phyloP scores from a whole-genome alignment of 2,113 vertebrate species.

The Alosa alosa region DNA sequence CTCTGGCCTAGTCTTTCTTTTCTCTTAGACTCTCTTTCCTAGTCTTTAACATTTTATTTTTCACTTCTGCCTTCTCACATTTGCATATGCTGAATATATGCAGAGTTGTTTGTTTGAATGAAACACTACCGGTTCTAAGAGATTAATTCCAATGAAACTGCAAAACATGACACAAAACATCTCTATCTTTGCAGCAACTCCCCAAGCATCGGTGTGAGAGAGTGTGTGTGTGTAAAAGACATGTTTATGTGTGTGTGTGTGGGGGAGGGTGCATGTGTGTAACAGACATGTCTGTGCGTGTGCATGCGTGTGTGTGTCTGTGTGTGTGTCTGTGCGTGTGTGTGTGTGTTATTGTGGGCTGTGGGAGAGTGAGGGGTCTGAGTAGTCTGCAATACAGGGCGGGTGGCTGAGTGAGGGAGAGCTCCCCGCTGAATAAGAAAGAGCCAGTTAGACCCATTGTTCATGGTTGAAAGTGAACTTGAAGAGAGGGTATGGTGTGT shows the following conservation, averaged over 20 bases:
- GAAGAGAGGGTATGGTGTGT: conserved; percentile 15
- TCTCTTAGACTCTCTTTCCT: too few relatives aligned
- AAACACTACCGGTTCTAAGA: neutral
- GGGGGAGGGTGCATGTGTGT: neutral
- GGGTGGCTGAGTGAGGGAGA: neutral
- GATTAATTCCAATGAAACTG: neutral
- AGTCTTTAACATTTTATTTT: too few relatives aligned
- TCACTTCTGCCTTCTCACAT: neutral
- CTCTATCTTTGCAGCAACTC: too few relatives aligned
- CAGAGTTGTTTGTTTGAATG: neutral
- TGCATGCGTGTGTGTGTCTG: neutral
- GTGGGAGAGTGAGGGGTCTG: neutral
- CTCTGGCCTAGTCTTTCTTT: too few relatives aligned
- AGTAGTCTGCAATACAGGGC: conserved; percentile 44
- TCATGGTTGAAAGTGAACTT: conserved; percentile 38
- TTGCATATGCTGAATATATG: neutral
- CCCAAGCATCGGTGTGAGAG: too few relatives aligned
- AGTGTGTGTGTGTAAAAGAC: too few relatives aligned
- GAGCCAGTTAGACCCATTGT: conserved; percentile 37
- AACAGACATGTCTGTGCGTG: neutral
- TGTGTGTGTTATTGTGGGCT: neutral
- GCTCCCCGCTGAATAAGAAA: conserved; percentile 28
- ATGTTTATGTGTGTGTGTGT: neutral
- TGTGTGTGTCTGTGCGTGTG: neutral
- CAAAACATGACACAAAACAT: neutral